phyloP scores from a whole-genome alignment of 2,888 invertebrate species.

The Octodonta nipae region DNA sequence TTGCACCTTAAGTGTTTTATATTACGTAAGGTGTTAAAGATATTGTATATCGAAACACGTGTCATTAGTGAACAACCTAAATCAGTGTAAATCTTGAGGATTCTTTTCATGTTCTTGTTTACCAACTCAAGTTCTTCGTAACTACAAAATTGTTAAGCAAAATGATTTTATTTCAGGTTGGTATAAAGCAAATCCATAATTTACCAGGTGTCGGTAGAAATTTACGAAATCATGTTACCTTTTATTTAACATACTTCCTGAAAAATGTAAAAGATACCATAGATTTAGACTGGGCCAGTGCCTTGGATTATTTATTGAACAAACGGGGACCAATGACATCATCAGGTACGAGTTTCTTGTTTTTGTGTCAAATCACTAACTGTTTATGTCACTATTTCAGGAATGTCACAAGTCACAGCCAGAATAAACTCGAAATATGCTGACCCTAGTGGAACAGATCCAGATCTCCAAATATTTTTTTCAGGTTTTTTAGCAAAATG shows the following conservation, averaged over 20 bases:
- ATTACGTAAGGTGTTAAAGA: no score
- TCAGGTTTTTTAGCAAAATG: conserved; percentile 50
- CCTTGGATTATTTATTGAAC: conserved; percentile 46
- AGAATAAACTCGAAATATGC: conserved; percentile 48
- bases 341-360: conserved; percentile 42
- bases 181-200: conserved; percentile 46
- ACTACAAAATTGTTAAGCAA: no score
- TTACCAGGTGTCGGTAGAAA: conserved; percentile 57
- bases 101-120: no score
- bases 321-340: conserved; percentile 48
- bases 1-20: no score
- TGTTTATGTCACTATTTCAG: conserved; percentile 5
- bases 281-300: conserved; percentile 48
- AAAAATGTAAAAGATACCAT: conserved; percentile 39
- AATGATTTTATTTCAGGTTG: no score
- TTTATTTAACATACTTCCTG: conserved; percentile 43
- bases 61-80: no score
- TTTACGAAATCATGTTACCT: conserved; percentile 55
- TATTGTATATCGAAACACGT: no score
- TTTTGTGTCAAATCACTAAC: neutral
- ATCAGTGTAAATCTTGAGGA: no score
- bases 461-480: conserved; percentile 56
- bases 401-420: conserved; percentile 52
- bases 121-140: no score
- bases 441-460: conserved; percentile 44